Conservation (phyloP, 30 jellyfish, hydroid and myxozoan species). For the Aurelia sp. region DNA sequence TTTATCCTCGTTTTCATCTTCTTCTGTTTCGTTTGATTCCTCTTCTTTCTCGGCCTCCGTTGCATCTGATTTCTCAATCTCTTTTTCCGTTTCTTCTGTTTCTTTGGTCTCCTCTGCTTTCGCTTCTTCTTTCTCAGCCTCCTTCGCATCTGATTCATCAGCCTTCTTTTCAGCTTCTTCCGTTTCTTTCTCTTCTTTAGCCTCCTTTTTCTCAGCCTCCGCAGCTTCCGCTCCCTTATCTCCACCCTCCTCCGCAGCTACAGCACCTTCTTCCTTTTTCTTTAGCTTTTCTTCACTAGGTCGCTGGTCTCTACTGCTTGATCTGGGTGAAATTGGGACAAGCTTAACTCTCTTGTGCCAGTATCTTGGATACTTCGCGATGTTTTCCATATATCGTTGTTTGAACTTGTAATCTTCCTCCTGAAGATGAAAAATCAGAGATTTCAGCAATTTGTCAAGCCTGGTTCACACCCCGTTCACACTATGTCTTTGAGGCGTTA, state of each 20-base stretch:
- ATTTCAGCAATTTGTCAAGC: background rate
- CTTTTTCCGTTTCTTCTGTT: background rate
- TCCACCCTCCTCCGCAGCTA: background rate
- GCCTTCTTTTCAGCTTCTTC: constrained; percentile 24
- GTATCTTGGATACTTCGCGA: constrained; percentile 91
- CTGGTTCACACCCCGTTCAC: too few species aligned
- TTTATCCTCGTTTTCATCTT: background rate
- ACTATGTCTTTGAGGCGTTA: too few species aligned
- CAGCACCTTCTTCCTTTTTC: constrained; percentile 5
- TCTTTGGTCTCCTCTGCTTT: constrained; percentile 8
- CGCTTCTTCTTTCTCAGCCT: constrained; percentile 8
- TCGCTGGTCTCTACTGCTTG: constrained; percentile 30
- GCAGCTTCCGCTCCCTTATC: background rate
- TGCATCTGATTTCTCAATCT: background rate
- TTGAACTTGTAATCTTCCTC: constrained; percentile 85
- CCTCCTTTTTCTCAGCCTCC: background rate
- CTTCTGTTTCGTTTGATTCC: background rate
- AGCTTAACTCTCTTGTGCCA: constrained; percentile 68
- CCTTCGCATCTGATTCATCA: constrained; percentile 15
- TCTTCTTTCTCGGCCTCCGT: background rate
- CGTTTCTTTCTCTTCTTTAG: background rate
- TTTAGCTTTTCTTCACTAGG: background rate
- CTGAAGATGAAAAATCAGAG: constrained; percentile 23
- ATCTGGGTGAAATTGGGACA: constrained; percentile 44
- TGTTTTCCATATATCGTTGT: constrained; percentile 91